Percentiles rank a stretch among this genome's conserved stretches.
Conservation (phyloP, 1,140 invertebrate genomes). For the Forficula auricularia region DNA sequence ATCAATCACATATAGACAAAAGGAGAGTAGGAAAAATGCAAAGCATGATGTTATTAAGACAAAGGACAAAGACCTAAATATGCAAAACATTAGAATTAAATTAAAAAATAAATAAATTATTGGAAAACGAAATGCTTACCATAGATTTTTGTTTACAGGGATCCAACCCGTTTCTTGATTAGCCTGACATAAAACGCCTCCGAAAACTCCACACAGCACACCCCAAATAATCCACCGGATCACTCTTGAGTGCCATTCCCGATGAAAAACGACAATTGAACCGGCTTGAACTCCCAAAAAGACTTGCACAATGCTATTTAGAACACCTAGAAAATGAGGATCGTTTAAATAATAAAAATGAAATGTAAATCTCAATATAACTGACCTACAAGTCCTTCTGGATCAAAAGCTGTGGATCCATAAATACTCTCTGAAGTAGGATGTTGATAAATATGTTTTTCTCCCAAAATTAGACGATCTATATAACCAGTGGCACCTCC, state of each 20-base stretch:
- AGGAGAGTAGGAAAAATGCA: conserved; percentile 49
- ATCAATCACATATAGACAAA: conserved; percentile 66
- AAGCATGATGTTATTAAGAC: conserved; percentile 58
- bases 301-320: conserved; percentile 42
- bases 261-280: conserved; percentile 48
- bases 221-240: conserved; percentile 53
- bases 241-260: conserved; percentile 39
- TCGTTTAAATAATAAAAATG: no score
- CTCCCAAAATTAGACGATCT: conserved; percentile 53
- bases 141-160: conserved; percentile 71
- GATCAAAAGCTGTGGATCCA: conserved; percentile 48
- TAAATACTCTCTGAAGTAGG: conserved; percentile 49
- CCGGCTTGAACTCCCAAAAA: conserved; percentile 74
- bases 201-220: conserved; percentile 40
- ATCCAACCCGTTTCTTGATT: conserved; percentile 59
- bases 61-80: conserved; percentile 65
- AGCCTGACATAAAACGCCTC: conserved; percentile 52
- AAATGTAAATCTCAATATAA: background rate
- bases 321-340: no score
- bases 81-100: background rate
- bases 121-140: conserved; percentile 1
- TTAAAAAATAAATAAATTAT: background rate
- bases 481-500: conserved; percentile 77
- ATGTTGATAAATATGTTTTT: conserved; percentile 41
- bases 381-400: conserved; percentile 55